phyloP scores from a whole-genome alignment of 2,888 invertebrate species.

The Noctuana brunneofusca region DNA sequence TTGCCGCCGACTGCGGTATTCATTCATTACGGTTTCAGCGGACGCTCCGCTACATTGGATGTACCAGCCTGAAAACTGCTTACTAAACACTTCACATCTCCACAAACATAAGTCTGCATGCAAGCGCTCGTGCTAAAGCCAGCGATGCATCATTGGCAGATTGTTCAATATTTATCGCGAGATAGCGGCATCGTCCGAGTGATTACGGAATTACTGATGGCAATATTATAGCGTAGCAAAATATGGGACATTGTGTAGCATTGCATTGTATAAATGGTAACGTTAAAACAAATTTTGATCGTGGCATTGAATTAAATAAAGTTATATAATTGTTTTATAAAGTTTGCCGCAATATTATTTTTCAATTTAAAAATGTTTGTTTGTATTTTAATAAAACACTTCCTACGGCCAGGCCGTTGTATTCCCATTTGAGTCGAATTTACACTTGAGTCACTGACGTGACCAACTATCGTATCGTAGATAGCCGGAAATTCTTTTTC shows the following conservation, averaged over 20 bases:
- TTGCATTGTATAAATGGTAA: background rate
- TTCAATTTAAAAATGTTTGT: too few relatives aligned
- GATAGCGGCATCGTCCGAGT: background rate
- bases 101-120: background rate
- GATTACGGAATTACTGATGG: background rate
- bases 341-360: too few relatives aligned
- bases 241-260: background rate
- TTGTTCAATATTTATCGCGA: background rate
- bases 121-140: background rate
- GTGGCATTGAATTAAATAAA: background rate
- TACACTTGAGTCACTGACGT: too few relatives aligned
- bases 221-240: background rate
- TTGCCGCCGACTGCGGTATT: background rate
- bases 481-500: too few relatives aligned
- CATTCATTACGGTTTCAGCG: conserved; percentile 1
- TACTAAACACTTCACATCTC: background rate
- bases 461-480: too few relatives aligned
- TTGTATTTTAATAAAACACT: too few relatives aligned
- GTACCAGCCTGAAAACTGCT: background rate
- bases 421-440: too few relatives aligned
- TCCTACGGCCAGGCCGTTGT: too few relatives aligned
- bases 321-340: background rate
- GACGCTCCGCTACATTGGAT: background rate
- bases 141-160: background rate
- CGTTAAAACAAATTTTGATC: background rate